Conservation (phyloP, 2,113 vertebrate genomes). For the Calidris pugnax region DNA sequence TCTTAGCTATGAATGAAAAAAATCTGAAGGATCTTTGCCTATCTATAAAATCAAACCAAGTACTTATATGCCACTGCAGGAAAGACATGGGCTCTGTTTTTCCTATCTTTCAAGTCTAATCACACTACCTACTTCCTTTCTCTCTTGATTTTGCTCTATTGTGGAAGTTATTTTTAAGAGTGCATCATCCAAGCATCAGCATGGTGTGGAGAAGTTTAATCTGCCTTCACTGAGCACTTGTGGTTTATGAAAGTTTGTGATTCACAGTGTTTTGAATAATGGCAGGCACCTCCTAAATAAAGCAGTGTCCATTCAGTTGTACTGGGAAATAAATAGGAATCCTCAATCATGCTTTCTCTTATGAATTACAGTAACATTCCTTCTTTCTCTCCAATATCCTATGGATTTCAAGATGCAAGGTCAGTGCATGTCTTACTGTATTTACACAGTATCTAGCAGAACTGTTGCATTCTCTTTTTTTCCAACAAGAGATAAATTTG, state of each 20-base stretch:
- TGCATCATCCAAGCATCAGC: not conserved
- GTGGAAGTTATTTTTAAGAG: not conserved
- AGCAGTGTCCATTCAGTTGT: not conserved
- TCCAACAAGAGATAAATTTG: not conserved
- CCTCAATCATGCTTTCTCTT: not conserved
- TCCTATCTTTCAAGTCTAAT: not conserved
- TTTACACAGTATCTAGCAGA: not conserved
- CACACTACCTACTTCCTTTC: not conserved
- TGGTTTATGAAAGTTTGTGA: not conserved
- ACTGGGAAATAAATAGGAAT: not conserved
- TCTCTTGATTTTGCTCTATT: not conserved
- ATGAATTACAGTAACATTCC: not conserved
- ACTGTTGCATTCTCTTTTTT: not conserved
- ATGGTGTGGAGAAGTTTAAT: not conserved
- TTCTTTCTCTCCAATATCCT: not conserved
- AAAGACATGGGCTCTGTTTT: not conserved
- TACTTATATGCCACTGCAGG: not conserved
- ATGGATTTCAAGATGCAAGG: not conserved
- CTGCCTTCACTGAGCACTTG: not conserved
- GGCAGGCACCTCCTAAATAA: not conserved
- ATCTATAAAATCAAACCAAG: not conserved
- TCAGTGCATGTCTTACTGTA: not conserved
- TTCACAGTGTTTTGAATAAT: not conserved
- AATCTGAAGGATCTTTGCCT: not conserved
- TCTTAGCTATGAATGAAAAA: not conserved